phyloP scores from a whole-genome alignment of 2,113 vertebrate genomes.

The Columba livia region DNA sequence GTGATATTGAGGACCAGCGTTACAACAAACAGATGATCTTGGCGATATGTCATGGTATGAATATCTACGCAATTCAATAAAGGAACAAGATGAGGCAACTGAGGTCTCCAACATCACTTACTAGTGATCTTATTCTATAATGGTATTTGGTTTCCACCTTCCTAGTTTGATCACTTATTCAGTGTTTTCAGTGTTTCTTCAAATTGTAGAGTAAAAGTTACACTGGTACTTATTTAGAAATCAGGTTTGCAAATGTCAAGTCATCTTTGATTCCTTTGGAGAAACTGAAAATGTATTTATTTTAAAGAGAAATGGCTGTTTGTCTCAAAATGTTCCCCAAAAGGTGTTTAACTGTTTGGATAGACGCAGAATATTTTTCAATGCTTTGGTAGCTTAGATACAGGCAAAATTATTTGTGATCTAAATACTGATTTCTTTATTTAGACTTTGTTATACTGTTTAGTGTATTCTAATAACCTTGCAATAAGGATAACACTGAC shows the following conservation, averaged over 20 bases:
- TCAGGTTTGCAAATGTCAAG: not conserved
- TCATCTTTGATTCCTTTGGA: not conserved
- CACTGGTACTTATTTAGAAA: not conserved
- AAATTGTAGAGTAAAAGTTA: not conserved
- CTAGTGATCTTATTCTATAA: not conserved
- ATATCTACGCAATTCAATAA: not conserved
- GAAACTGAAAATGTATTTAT: not conserved
- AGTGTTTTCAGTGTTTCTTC: not conserved
- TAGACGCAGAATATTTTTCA: not conserved
- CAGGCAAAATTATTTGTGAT: not conserved
- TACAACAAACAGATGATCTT: fast-evolving
- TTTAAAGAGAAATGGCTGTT: not conserved
- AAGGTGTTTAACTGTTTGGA: not conserved
- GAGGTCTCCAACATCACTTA: no score
- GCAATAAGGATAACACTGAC: conserved; percentile 4
- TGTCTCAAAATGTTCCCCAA: not conserved
- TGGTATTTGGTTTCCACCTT: not conserved
- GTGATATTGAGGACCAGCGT: not conserved
- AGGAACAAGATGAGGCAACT: not conserved
- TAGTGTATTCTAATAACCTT: conserved; percentile 25
- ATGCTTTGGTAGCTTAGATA: not conserved
- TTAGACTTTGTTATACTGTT: not conserved
- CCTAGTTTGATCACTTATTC: not conserved
- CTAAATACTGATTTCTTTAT: not conserved
- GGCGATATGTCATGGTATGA: not conserved